Base-by-base conservation (phyloP, 2,113 vertebrate species). In the Hystrix cristata region DNA sequence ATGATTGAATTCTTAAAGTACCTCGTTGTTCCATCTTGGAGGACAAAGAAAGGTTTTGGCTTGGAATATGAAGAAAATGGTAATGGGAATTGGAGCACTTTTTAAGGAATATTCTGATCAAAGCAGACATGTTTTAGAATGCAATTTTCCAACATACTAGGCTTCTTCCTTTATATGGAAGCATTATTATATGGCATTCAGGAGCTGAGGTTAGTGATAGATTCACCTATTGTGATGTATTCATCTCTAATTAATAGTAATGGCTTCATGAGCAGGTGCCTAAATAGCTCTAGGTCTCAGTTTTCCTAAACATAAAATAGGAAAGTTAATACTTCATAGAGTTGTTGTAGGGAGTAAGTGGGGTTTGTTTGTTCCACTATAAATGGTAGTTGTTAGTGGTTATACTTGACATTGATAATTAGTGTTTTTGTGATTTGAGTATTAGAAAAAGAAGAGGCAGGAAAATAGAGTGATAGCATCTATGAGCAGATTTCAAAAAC, bases 361-460 rank as follows among this genome's bases (percentile, higher is more conserved):
- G 34, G 51, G 53, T 53, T 82, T 43, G 15, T 67, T 34, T 21
- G 71, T 34, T 29, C 14, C 27, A 29, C 10, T n/a, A 6, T 59
- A 76, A 78, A 18, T 13, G 46, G 3, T 51, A 25, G 59, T 14
- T 86, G 14, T 48, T 91, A 71, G 27, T 65, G 84, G 53, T 74
- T 91, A 48, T 1, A 46, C 14, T 86, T 78, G 38, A 59, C 89
- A 86, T 65, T 72, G 18, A 34, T 71, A 48, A 81, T 79, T 23
- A 43, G 46, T 8, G 69, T 43, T 88, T 64, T 81, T 82, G 57
- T 81, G 31, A 71, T 74, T 86, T 71, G 10, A 91, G 60, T 80
- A 69, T 85, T 15, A 87, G 78, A 91, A 62, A 91, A 80, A 95
- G n/a, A 84, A 95, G 48, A 95, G n/a, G 19, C 51, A 91, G 34